Percentiles rank a stretch among this genome's conserved stretches.
These are phyloP conservation scores for Meandrina meandrites DNA, from an alignment of 92 coral and sea anemone genomes.

Conservation along the genomic window DNA sequence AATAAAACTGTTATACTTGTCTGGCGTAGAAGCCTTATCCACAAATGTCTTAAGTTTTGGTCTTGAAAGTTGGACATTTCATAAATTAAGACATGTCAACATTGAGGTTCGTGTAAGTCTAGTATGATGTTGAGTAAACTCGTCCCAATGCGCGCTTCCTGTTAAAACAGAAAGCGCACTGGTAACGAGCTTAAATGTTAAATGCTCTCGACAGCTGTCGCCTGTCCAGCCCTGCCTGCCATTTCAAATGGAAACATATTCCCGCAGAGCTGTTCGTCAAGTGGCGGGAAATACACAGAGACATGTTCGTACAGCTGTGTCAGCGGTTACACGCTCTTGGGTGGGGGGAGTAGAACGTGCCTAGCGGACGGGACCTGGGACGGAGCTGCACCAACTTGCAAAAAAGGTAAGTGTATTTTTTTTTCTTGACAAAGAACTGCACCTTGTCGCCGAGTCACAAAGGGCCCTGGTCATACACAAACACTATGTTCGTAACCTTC, in stretches of 20 bases:
- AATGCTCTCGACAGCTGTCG: conserved; percentile 42
- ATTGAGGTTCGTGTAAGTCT: too few relatives aligned
- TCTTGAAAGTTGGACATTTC: too few relatives aligned
- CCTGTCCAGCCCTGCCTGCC: conserved; percentile 65
- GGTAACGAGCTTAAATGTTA: background rate
- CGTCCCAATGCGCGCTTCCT: background rate
- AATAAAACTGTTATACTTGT: too few relatives aligned
- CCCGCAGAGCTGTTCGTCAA: conserved; percentile 55
- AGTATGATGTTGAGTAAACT: too few relatives aligned
- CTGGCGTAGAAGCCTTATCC: too few relatives aligned
- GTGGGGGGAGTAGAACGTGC: conserved; percentile 45
- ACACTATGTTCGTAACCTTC: too few relatives aligned
- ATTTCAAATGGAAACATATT: conserved; percentile 50
- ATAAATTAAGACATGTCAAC: too few relatives aligned
- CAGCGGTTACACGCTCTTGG: conserved; percentile 59
- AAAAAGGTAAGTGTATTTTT: conserved; percentile 39
- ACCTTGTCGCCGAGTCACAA: background rate
- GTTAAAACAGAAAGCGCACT: background rate
- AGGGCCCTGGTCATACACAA: too few relatives aligned
- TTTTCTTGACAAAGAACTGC: background rate
- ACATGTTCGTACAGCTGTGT: conserved; percentile 63
- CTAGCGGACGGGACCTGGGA: conserved; percentile 75
- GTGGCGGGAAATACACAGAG: conserved; percentile 60
- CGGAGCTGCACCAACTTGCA: conserved; percentile 72
- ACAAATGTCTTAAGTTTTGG: too few relatives aligned